A percentile compares a stretch with the other conserved stretches of the same genome.
Conservation (phyloP, 2,888 invertebrate genomes). For the Stenodema calcarata region DNA sequence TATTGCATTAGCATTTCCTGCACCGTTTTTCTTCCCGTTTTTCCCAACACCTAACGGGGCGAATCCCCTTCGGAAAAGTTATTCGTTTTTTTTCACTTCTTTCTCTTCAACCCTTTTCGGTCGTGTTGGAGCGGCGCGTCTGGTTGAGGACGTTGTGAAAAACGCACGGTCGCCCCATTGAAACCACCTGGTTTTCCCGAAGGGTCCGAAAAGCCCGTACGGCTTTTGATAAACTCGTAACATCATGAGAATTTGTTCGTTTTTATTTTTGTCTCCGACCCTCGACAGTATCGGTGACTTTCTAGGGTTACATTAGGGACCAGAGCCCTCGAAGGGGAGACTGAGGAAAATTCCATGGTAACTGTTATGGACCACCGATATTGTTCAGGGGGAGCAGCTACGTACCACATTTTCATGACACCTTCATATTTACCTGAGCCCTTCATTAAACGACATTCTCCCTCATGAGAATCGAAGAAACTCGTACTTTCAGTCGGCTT, state of each 20-base stretch:
- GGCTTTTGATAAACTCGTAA: neutral
- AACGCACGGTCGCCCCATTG: conserved; percentile 17
- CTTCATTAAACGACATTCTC: neutral
- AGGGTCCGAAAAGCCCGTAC: neutral
- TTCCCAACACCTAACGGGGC: neutral
- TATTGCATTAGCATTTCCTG: conserved; percentile 31
- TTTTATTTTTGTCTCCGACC: too few relatives aligned
- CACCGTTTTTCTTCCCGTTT: neutral
- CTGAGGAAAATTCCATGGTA: neutral
- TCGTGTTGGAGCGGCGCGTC: neutral
- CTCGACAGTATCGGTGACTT: too few relatives aligned
- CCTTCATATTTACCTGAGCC: neutral
- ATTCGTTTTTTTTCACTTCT: neutral
- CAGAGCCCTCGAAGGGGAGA: neutral
- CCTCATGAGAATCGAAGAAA: neutral
- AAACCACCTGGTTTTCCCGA: neutral
- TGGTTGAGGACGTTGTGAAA: neutral
- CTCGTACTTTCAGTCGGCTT: neutral
- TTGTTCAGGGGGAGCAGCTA: neutral
- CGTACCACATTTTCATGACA: neutral
- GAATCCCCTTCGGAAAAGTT: neutral
- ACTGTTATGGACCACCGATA: neutral
- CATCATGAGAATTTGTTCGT: neutral
- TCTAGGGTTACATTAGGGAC: neutral
- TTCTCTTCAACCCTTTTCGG: neutral